These are phyloP conservation scores for Eudyptes chrysolophus DNA, from an alignment of 2,113 vertebrate species.

Conservation along the genomic window DNA sequence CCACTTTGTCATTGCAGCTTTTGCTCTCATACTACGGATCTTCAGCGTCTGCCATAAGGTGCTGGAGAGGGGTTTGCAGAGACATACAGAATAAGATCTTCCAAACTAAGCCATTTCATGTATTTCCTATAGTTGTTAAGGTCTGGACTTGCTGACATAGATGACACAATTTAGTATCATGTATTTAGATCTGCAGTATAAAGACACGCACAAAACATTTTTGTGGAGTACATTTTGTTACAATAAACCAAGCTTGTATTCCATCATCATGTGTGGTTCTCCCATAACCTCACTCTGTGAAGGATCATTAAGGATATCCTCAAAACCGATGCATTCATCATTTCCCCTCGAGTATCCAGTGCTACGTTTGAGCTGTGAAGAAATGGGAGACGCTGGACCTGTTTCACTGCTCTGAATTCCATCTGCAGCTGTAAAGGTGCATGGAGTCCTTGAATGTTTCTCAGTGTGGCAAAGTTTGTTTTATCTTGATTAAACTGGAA, in stretches of 20 bases:
- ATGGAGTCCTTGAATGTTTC: conserved; percentile 93
- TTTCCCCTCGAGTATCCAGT: conserved; percentile 87
- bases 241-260: conserved; percentile 89
- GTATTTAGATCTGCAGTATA: conserved; percentile 21
- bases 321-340: conserved; percentile 89
- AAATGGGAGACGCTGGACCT: conserved; percentile 94
- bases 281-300: conserved; percentile 91
- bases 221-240: conserved; percentile 52
- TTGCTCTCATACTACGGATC: neutral
- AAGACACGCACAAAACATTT: conserved; percentile 27
- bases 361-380: conserved; percentile 91
- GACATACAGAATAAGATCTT: neutral
- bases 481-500: conserved; percentile 92
- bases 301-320: conserved; percentile 94
- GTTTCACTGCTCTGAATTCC: conserved; percentile 91
- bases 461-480: conserved; percentile 87
- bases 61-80: neutral
- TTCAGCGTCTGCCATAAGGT: neutral
- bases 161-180: conserved; percentile 37
- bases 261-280: conserved; percentile 94
- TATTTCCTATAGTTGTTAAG: neutral
- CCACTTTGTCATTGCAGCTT: neutral
- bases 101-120: neutral
- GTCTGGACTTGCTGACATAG: neutral
- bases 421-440: conserved; percentile 92